Percentiles rank a stretch among this genome's conserved stretches.
phyloP scores from a whole-genome alignment of 1,140 invertebrate species.

The Probaryconus sp. region DNA sequence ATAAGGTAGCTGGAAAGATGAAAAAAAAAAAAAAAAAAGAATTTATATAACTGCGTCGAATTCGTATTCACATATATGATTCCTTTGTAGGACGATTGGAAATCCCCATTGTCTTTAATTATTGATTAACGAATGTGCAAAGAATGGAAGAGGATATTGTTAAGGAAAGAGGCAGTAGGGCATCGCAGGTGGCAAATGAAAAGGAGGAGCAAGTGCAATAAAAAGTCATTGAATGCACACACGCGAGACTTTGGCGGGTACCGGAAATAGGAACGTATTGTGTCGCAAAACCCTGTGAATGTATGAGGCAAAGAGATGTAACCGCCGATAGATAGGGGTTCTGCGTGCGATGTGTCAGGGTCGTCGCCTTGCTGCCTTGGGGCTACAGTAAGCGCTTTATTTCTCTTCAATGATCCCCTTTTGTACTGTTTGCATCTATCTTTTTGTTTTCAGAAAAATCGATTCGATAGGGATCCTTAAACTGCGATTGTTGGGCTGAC shows the following conservation, averaged over 20 bases:
- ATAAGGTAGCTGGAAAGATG: conserved; percentile 14
- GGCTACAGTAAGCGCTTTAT: conserved; percentile 20
- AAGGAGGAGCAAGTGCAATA: conserved; percentile 7
- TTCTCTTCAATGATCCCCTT: conserved; percentile 27
- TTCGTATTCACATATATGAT: no score
- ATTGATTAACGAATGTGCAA: conserved; percentile 22
- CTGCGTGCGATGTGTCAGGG: conserved; percentile 44
- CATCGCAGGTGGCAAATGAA: not conserved
- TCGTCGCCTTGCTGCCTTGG: conserved; percentile 16
- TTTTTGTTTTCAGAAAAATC: conserved; percentile 44
- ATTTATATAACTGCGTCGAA: not conserved
- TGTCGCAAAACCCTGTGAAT: conserved; percentile 1
- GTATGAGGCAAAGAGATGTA: conserved; percentile 13
- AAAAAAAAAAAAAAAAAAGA: conserved; percentile 3
- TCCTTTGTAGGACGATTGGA: no score
- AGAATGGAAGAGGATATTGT: no score
- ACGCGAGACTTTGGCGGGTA: conserved; percentile 8
- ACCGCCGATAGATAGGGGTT: conserved; percentile 2
- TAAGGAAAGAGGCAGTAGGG: not conserved
- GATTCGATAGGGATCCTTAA: conserved; percentile 49
- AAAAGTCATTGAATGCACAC: conserved; percentile 26
- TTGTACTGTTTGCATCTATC: conserved; percentile 13
- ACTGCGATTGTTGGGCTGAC: conserved; percentile 48
- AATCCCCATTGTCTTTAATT: conserved; percentile 28
- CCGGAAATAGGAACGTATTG: conserved; percentile 38